Percentiles rank a stretch among this genome's conserved stretches.
Evolutionary conservation across 2,113 vertebrate genomes (phyloP).

Genomic region (Sinocyclocheilus maitianheensis): DNA sequence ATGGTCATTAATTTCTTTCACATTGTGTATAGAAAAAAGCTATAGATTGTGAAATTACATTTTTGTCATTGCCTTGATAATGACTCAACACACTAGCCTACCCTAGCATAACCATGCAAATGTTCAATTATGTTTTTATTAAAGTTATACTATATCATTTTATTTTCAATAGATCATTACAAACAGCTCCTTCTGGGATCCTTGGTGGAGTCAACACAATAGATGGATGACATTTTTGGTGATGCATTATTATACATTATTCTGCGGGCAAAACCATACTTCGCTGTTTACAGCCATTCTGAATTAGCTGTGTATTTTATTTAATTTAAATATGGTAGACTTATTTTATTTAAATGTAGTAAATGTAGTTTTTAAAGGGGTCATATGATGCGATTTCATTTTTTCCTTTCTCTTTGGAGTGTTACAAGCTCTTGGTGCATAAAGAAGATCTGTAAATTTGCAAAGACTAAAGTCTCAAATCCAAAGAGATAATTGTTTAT

Average conservation of each 20-base stretch:
- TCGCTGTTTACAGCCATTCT: too few species aligned
- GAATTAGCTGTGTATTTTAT: too few species aligned
- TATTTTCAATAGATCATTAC: neutral
- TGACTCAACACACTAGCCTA: neutral
- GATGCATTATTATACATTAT: neutral
- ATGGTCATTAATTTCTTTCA: neutral
- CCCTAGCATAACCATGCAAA: neutral
- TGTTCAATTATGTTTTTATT: neutral
- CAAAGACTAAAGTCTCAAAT: too few species aligned
- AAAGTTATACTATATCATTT: neutral
- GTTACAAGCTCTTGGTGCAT: too few species aligned
- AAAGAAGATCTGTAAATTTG: too few species aligned
- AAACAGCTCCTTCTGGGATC: neutral
- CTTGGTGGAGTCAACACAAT: neutral
- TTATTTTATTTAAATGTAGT: too few species aligned
- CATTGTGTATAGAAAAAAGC: neutral
- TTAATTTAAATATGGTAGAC: too few species aligned
- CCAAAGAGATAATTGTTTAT: too few species aligned
- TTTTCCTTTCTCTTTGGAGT: too few species aligned
- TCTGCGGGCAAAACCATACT: neutral
- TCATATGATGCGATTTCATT: too few species aligned
- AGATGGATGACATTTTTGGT: neutral
- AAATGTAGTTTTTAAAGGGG: too few species aligned
- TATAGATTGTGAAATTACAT: neutral
- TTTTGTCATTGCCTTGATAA: neutral